A percentile compares a stretch with the other conserved stretches of the same genome.
These are phyloP conservation scores for Cheilosia grossa DNA, from an alignment of 2,888 invertebrate species.

Conservation along the genomic window DNA sequence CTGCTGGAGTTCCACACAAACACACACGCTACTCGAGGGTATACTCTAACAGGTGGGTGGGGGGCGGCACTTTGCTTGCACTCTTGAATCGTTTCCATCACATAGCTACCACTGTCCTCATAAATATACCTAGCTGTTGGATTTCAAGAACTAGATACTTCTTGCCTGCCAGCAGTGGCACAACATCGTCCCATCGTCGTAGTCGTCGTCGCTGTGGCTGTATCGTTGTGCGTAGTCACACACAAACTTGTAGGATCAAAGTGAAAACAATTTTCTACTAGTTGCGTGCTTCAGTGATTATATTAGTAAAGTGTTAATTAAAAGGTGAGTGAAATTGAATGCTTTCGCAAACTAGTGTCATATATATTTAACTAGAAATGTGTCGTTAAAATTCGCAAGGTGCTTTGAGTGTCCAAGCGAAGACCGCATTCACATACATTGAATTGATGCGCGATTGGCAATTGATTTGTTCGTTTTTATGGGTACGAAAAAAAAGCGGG, in stretches of 20 bases:
- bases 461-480: slow-evolving; percentile 55
- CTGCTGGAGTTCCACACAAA: slow-evolving; percentile 36
- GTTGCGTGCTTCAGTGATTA: slow-evolving; percentile 18
- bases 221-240: background rate
- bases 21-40: background rate
- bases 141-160: slow-evolving; percentile 70
- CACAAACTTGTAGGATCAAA: slow-evolving; percentile 12
- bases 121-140: slow-evolving; percentile 66
- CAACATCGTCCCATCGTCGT: slow-evolving; percentile 35
- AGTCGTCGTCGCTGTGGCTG: slow-evolving; percentile 3
- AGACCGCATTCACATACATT: background rate
- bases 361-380: slow-evolving; percentile 16
- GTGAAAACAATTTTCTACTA: slow-evolving; percentile 52
- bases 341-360: slow-evolving; percentile 1
- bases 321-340: slow-evolving; percentile 65
- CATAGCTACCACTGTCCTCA: slow-evolving; percentile 41
- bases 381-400: slow-evolving; percentile 43
- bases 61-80: slow-evolving; percentile 24
- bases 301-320: slow-evolving; percentile 46
- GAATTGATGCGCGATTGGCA: slow-evolving; percentile 36
- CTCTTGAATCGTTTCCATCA: slow-evolving; percentile 42
- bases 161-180: slow-evolving; percentile 64
- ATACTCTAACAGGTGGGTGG: slow-evolving; percentile 60
- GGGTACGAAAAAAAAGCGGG: slow-evolving; percentile 15
- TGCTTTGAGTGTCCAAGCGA: slow-evolving; percentile 30